A percentile compares a stretch with the other conserved stretches of the same genome.
These are phyloP conservation scores for Rhinopomastus cyanomelas DNA, from an alignment of 2,113 vertebrate genomes.

Conservation along the genomic window DNA sequence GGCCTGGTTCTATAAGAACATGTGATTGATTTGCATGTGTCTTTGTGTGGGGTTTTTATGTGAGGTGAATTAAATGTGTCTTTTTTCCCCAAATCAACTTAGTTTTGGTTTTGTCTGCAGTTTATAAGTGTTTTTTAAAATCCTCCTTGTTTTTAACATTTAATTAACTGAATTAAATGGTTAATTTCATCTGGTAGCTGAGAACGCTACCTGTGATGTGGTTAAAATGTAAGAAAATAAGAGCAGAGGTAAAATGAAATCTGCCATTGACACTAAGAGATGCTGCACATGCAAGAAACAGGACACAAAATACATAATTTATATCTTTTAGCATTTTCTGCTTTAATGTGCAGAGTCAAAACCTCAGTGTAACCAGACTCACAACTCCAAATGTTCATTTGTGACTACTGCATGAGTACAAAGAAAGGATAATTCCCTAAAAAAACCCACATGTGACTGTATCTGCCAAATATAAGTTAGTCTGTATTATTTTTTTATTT, in stretches of 20 bases:
- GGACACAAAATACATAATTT: background rate
- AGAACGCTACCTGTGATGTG: background rate
- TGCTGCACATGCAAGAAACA: background rate
- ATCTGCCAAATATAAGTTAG: conserved; percentile 46
- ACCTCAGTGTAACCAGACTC: background rate
- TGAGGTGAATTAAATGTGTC: too few relatives aligned
- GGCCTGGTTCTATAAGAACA: too few relatives aligned
- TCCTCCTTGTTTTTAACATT: too few relatives aligned
- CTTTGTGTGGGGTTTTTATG: too few relatives aligned
- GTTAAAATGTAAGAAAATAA: background rate
- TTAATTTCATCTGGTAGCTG: too few relatives aligned
- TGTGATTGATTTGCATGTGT: too few relatives aligned
- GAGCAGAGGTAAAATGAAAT: background rate
- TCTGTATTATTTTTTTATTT: conserved; percentile 17
- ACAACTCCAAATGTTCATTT: background rate
- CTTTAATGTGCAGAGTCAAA: background rate
- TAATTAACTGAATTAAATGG: too few relatives aligned
- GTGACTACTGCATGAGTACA: background rate
- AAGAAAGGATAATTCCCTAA: background rate
- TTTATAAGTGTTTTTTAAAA: too few relatives aligned
- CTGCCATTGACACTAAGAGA: background rate
- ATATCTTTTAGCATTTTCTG: background rate
- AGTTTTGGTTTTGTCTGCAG: too few relatives aligned
- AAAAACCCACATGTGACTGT: background rate
- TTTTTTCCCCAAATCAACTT: too few relatives aligned